phyloP scores from a whole-genome alignment of 2,888 invertebrate genomes.

The Ophion slaviceki region DNA sequence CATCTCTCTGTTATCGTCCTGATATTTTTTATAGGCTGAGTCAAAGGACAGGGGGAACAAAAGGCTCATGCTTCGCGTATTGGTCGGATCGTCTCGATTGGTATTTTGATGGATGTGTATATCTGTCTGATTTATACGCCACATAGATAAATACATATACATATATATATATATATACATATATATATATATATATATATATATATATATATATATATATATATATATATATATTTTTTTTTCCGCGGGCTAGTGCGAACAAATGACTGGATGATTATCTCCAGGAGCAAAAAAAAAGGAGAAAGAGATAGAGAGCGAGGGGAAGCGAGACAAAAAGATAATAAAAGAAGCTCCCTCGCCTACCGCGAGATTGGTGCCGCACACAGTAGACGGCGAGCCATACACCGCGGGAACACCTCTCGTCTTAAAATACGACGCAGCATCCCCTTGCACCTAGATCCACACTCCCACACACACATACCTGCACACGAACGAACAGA shows the following conservation, averaged over 20 bases:
- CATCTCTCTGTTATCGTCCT: no score
- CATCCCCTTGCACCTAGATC: background rate
- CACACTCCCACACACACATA: background rate
- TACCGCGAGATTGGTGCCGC: slow-evolving; percentile 62
- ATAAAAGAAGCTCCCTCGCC: slow-evolving; percentile 59
- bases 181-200: background rate
- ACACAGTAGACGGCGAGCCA: slow-evolving; percentile 60
- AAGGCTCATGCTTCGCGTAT: no score
- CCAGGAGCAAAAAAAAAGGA: slow-evolving; percentile 2
- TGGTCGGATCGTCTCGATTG: no score
- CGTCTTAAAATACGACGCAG: slow-evolving; percentile 18
- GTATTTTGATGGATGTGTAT: no score
- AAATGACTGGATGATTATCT: slow-evolving; percentile 63
- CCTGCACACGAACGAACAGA: slow-evolving; percentile 29
- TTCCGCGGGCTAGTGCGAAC: slow-evolving; percentile 36
- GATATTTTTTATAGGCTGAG: no score
- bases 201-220: background rate
- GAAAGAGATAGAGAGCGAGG: slow-evolving; percentile 11
- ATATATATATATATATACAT: background rate
- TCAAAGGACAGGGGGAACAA: no score
- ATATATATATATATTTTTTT: background rate
- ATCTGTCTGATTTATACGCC: no score
- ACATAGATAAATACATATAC: no score
- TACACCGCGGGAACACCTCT: slow-evolving; percentile 6
- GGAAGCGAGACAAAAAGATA: slow-evolving; percentile 42